These are phyloP conservation scores for Eulacestoma nigropectus DNA, from an alignment of 2,113 vertebrate genomes.

Conservation along the genomic window DNA sequence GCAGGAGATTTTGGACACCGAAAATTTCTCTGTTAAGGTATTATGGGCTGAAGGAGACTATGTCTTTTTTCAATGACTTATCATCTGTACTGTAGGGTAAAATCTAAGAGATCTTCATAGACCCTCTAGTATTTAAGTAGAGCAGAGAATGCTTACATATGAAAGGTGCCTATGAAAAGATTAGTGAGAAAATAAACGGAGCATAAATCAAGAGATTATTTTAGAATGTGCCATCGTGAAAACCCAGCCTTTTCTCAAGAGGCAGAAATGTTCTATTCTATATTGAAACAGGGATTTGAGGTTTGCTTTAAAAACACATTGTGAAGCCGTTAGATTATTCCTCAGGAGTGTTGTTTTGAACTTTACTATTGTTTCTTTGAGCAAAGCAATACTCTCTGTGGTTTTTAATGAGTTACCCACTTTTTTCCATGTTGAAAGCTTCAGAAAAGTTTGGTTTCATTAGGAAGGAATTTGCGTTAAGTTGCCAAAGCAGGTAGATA, in stretches of 20 bases:
- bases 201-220: background rate
- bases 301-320: background rate
- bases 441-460: background rate
- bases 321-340: background rate
- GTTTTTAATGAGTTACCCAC: background rate
- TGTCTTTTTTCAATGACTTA: background rate
- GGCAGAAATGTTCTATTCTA: background rate
- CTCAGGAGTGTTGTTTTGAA: background rate
- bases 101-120: background rate
- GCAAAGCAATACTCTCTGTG: background rate
- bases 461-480: background rate
- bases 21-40: background rate
- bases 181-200: background rate
- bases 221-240: background rate
- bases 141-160: background rate
- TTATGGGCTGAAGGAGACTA: background rate
- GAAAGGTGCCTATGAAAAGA: slow-evolving; percentile 4
- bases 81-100: background rate
- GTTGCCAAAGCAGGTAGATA: background rate
- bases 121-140: background rate
- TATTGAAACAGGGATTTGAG: background rate
- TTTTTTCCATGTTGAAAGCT: background rate
- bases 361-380: background rate
- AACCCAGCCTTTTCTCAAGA: background rate
- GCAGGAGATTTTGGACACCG: background rate